phyloP scores from a whole-genome alignment of 2,113 vertebrate genomes.

The Cololabis saira region DNA sequence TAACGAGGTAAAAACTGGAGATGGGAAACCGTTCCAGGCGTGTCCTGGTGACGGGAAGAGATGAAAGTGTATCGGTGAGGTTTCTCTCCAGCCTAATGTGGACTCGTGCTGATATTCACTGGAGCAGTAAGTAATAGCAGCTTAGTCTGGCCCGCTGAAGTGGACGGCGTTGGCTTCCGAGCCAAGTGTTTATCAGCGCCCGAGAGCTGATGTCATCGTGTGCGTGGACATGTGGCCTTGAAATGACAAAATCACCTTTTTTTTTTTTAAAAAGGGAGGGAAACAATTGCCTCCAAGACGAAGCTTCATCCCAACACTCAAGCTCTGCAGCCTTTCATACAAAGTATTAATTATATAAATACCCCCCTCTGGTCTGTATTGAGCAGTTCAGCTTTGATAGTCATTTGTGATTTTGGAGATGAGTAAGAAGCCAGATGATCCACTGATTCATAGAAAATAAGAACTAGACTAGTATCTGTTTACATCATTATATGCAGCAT shows the following conservation, averaged over 20 bases:
- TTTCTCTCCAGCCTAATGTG: constrained; percentile 5
- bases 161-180: constrained; percentile 32
- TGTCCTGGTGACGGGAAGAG: not conserved
- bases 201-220: constrained; percentile 58
- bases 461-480: not conserved
- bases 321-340: not conserved
- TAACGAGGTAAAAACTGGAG: not conserved
- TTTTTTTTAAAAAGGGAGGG: not conserved
- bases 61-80: not conserved
- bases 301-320: not conserved
- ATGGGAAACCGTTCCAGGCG: not conserved
- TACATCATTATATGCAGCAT: too few relatives aligned
- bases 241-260: not conserved
- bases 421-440: not conserved
- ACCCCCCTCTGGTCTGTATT: too few relatives aligned
- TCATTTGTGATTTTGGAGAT: not conserved
- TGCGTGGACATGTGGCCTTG: constrained; percentile 21
- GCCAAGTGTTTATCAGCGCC: constrained; percentile 58
- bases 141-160: constrained; percentile 24
- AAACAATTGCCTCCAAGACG: not conserved
- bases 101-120: constrained; percentile 15
- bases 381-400: not conserved
- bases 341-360: too few relatives aligned
- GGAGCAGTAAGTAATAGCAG: constrained; percentile 20
- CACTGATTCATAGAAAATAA: too few relatives aligned